Evolutionary conservation across 2,797 vertebrate genomes (phyloP).

Genomic region (Coregonus suidteri): DNA sequence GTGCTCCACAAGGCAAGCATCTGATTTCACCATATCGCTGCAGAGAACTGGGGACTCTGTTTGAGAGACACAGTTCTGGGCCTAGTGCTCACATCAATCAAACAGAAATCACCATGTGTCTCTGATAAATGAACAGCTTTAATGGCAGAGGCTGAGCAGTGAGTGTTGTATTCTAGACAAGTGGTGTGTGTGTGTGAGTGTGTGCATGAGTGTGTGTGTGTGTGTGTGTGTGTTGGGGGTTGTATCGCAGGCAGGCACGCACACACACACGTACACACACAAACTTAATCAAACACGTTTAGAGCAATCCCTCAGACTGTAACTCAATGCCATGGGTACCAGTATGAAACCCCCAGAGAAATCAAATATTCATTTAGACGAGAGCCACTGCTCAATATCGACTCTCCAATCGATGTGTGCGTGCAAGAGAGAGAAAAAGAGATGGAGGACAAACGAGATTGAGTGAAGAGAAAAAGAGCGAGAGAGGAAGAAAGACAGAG

Average conservation of each 20-base stretch:
- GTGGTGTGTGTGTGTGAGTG: neutral
- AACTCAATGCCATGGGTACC: conserved; percentile 51
- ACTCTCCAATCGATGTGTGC: conserved; percentile 53
- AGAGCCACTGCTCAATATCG: conserved; percentile 59
- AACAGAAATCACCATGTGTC: neutral
- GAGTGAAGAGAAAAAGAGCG: neutral
- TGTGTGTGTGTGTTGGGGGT: too few relatives aligned
- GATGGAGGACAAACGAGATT: neutral
- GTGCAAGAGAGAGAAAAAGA: neutral
- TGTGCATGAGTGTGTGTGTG: too few relatives aligned
- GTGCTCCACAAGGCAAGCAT: neutral
- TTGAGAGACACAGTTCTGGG: too few relatives aligned
- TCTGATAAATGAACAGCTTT: conserved; percentile 19
- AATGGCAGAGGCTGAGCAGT: conserved; percentile 13
- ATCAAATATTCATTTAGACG: conserved; percentile 71
- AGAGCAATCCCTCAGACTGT: conserved; percentile 53
- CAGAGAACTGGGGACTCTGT: neutral
- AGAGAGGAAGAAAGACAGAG: neutral
- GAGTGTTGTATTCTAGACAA: conserved; percentile 13
- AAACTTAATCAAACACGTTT: conserved; percentile 21
- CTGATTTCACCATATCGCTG: neutral
- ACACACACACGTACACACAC: conserved; percentile 4
- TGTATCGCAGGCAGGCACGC: neutral
- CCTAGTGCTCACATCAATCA: neutral
- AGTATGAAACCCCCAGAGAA: conserved; percentile 57